Conservation (phyloP, 2,113 vertebrate species). For the Beaufortia kweichowensis region DNA sequence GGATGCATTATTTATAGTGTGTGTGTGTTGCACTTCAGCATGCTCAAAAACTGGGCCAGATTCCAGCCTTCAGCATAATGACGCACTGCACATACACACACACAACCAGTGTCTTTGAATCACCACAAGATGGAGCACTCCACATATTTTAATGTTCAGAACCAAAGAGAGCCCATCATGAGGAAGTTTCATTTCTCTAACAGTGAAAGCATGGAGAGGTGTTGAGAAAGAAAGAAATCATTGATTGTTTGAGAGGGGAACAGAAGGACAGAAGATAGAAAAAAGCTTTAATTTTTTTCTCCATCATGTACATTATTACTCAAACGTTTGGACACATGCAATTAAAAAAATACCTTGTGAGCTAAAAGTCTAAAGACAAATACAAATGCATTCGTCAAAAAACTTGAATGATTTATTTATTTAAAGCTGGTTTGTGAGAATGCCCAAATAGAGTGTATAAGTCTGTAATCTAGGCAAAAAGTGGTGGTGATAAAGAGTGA, state of each 20-base stretch:
- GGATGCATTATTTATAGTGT: background rate
- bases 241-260: background rate
- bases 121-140: constrained; percentile 39
- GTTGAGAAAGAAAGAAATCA: background rate
- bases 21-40: background rate
- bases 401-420: background rate
- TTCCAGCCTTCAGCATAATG: constrained; percentile 23
- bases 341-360: background rate
- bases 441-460: too few relatives aligned
- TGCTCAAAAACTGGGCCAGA: constrained; percentile 28
- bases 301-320: background rate
- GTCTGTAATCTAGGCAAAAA: too few relatives aligned
- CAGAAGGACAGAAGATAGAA: background rate
- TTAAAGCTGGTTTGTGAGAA: too few relatives aligned
- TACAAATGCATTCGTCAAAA: background rate
- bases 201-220: background rate
- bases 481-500: background rate
- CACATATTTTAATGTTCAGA: background rate
- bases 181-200: background rate
- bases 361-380: background rate
- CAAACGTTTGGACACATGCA: background rate
- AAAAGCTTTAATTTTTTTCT: background rate
- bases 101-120: background rate
- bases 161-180: background rate
- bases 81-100: constrained; percentile 22